A percentile compares a stretch with the other conserved stretches of the same genome.
Conservation (phyloP, 53 echinoderm and acorn worm genomes). For the Temnopleurus reevesii region DNA sequence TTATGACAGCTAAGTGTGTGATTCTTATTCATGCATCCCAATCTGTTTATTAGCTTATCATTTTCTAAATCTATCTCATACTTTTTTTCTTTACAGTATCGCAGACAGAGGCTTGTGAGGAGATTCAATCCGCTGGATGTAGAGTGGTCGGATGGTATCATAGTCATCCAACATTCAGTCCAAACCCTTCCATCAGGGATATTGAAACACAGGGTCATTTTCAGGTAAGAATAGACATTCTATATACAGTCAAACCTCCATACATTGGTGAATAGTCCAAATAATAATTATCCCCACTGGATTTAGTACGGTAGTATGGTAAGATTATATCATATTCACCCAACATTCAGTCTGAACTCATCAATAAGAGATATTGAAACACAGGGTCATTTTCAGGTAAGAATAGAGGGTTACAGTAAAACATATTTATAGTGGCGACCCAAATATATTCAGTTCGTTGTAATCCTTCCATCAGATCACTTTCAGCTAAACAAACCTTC, state of each 20-base stretch:
- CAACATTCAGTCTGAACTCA: slow-evolving; percentile 90
- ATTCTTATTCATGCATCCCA: background rate
- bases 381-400: slow-evolving; percentile 89
- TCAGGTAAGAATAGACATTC: slow-evolving; percentile 76
- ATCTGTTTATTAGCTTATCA: too few species aligned
- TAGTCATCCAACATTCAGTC: slow-evolving; percentile 95
- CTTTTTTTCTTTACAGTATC: too few species aligned
- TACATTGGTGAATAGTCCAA: too few species aligned
- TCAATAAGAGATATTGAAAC: slow-evolving; percentile 97
- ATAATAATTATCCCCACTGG: background rate
- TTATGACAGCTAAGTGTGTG: too few species aligned
- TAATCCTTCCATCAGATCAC: too few species aligned
- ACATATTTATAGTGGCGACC: too few species aligned
- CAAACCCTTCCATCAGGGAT: slow-evolving; percentile 95
- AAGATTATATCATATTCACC: slow-evolving; percentile 99
- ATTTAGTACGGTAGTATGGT: slow-evolving; percentile 89
- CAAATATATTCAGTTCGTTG: too few species aligned
- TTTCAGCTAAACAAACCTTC: too few species aligned
- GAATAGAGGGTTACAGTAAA: too few species aligned
- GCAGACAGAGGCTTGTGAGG: slow-evolving; percentile 89
- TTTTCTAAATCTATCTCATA: too few species aligned
- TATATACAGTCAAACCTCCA: too few species aligned
- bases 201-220: slow-evolving; percentile 92
- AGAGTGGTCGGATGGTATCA: slow-evolving; percentile 98
- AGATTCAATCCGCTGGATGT: slow-evolving; percentile 72